Conservation (phyloP, 1,140 invertebrate genomes). For the Lordiphosa stackelbergi region DNA sequence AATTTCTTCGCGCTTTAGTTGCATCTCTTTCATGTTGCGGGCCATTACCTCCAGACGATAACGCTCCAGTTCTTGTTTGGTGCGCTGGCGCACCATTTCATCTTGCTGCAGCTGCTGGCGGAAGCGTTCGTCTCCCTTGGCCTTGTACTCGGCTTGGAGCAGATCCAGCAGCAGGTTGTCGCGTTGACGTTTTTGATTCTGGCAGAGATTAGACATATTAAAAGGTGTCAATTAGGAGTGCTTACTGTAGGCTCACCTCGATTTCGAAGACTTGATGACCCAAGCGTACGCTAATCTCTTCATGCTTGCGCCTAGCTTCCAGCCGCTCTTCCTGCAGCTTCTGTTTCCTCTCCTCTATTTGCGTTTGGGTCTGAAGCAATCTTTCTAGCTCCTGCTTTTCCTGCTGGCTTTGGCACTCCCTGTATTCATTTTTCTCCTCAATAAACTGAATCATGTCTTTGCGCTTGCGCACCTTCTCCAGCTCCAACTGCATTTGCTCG, state of each 20-base stretch:
- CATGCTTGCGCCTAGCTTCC: conserved; percentile 20
- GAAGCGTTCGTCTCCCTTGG: conserved; percentile 47
- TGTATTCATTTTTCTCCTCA: conserved; percentile 21
- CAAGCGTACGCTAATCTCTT: conserved; percentile 41
- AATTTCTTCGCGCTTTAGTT: conserved; percentile 24
- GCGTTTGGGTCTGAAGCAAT: conserved; percentile 8
- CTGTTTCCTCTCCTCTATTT: conserved; percentile 12
- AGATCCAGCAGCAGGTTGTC: conserved; percentile 44
- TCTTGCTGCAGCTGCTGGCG: conserved; percentile 56
- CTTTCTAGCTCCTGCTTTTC: conserved; percentile 11
- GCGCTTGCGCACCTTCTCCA: conserved; percentile 26
- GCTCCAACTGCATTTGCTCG: conserved; percentile 15
- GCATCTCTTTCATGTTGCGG: conserved; percentile 21
- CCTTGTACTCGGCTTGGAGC: conserved; percentile 56
- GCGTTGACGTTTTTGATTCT: conserved; percentile 44
- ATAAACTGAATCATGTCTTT: conserved; percentile 30
- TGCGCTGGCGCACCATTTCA: conserved; percentile 28
- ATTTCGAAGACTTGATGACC: conserved; percentile 42
- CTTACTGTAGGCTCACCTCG: conserved; percentile 21
- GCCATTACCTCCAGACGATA: conserved; percentile 28
- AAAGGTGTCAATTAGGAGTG: no score
- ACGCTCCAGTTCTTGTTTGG: conserved; percentile 35
- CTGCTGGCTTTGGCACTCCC: conserved; percentile 9
- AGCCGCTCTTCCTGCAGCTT: conserved; percentile 13
- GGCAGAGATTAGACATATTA: background rate